phyloP scores from a whole-genome alignment of 2,888 invertebrate species.

The Leptinotarsa tumamoca region DNA sequence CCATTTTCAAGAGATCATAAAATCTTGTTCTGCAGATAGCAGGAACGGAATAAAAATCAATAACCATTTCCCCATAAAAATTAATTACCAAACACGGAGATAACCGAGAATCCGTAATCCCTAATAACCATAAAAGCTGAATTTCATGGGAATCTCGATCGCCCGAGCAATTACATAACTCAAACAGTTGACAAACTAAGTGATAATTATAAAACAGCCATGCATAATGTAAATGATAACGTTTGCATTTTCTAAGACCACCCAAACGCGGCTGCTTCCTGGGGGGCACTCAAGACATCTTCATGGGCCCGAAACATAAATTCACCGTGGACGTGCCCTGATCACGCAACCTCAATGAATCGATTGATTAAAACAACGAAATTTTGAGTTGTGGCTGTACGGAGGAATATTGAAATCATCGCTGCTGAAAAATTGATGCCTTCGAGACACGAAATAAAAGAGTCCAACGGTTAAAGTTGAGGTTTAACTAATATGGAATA shows the following conservation, averaged over 20 bases:
- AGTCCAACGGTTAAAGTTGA: background rate
- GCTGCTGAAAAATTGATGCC: slow-evolving; percentile 20
- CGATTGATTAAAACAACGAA: slow-evolving; percentile 62
- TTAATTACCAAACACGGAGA: slow-evolving; percentile 40
- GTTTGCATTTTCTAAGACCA: slow-evolving; percentile 60
- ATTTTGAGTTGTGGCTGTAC: slow-evolving; percentile 53
- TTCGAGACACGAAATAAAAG: slow-evolving; percentile 2
- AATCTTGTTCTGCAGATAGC: slow-evolving; percentile 4
- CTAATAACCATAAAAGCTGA: slow-evolving; percentile 40
- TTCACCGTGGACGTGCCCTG: slow-evolving; percentile 61
- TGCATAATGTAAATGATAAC: slow-evolving; percentile 58
- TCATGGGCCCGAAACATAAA: slow-evolving; percentile 64
- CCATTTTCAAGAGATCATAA: slow-evolving; percentile 15
- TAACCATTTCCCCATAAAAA: slow-evolving; percentile 40
- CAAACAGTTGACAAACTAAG: slow-evolving; percentile 58
- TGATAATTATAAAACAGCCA: slow-evolving; percentile 61
- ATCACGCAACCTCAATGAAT: slow-evolving; percentile 62
- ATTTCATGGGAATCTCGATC: slow-evolving; percentile 36
- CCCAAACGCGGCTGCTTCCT: slow-evolving; percentile 63
- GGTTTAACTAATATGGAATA: too few relatives aligned
- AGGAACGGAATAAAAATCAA: slow-evolving; percentile 31
- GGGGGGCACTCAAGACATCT: slow-evolving; percentile 64
- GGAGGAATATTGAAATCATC: slow-evolving; percentile 20
- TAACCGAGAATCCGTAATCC: slow-evolving; percentile 34
- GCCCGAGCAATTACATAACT: slow-evolving; percentile 46